These are phyloP conservation scores for Myopa tessellatipennis DNA, from an alignment of 2,888 invertebrate species.

Conservation along the genomic window DNA sequence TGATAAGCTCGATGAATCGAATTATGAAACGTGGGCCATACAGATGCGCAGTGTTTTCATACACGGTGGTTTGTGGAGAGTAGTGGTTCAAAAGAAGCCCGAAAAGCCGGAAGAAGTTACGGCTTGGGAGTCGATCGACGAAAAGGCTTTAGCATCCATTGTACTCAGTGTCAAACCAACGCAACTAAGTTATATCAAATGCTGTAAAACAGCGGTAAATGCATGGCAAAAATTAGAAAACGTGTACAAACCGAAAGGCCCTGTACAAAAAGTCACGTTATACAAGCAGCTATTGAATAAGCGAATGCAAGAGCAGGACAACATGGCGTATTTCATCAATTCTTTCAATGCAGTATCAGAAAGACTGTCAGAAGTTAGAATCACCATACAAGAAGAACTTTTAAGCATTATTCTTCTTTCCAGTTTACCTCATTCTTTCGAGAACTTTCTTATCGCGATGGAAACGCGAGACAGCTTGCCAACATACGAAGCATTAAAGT, in stretches of 20 bases:
- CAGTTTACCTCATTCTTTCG: constrained; percentile 29
- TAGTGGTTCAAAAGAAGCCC: neutral
- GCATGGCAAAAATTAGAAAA: constrained; percentile 40
- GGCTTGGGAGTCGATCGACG: constrained; percentile 14
- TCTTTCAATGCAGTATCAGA: constrained; percentile 29
- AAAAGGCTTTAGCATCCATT: constrained; percentile 17
- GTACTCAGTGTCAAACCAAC: neutral
- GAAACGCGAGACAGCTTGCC: constrained; percentile 12
- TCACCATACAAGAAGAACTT: constrained; percentile 33
- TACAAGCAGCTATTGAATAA: constrained; percentile 40
- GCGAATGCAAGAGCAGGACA: neutral
- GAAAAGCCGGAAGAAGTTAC: neutral
- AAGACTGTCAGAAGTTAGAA: constrained; percentile 39
- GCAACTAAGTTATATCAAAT: constrained; percentile 33
- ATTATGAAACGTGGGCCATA: neutral
- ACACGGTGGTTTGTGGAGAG: neutral
- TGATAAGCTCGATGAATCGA: constrained; percentile 2
- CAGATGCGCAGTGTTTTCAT: constrained; percentile 9
- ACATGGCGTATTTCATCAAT: constrained; percentile 30
- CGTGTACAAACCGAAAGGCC: constrained; percentile 37
- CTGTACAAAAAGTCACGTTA: constrained; percentile 41
- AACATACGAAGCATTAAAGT: neutral
- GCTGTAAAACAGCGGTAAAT: constrained; percentile 40
- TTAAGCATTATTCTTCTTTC: constrained; percentile 39
- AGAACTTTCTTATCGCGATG: constrained; percentile 6